Conservation (phyloP, 2,888 invertebrate genomes). For the Lepidochitona cinerea region DNA sequence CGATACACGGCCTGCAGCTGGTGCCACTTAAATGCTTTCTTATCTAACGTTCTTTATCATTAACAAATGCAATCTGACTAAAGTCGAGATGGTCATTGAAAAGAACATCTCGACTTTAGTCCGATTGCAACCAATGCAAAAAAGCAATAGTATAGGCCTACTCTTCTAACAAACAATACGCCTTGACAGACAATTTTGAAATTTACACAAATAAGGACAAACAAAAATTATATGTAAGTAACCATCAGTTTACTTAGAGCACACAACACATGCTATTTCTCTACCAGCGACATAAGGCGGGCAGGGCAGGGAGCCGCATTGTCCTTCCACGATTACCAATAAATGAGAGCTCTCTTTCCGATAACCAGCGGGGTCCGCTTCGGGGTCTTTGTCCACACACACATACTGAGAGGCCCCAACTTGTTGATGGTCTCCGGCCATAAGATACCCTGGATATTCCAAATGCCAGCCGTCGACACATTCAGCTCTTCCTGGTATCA, state of each 20-base stretch:
- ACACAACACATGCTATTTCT: conserved; percentile 41
- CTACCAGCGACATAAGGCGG: conserved; percentile 33
- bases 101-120: too few relatives aligned
- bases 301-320: conserved; percentile 44
- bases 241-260: conserved; percentile 33
- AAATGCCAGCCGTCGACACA: conserved; percentile 37
- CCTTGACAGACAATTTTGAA: too few relatives aligned
- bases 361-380: conserved; percentile 25
- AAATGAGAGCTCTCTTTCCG: conserved; percentile 27
- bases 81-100: too few relatives aligned
- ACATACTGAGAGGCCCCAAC: conserved; percentile 17
- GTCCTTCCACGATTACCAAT: conserved; percentile 30
- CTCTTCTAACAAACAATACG: too few relatives aligned
- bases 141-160: too few relatives aligned
- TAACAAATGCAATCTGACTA: too few relatives aligned
- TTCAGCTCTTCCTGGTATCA: conserved; percentile 30
- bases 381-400: conserved; percentile 35
- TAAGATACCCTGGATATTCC: conserved; percentile 41
- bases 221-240: too few relatives aligned
- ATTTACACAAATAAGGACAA: too few relatives aligned
- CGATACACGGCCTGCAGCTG: too few relatives aligned
- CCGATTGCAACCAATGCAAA: too few relatives aligned
- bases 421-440: conserved; percentile 25
- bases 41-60: too few relatives aligned
- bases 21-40: too few relatives aligned